Evolutionary conservation across 1,140 invertebrate species (phyloP), one percentile per base, ranked within the genome.

Genomic region (Zaprionus davidi): DNA sequence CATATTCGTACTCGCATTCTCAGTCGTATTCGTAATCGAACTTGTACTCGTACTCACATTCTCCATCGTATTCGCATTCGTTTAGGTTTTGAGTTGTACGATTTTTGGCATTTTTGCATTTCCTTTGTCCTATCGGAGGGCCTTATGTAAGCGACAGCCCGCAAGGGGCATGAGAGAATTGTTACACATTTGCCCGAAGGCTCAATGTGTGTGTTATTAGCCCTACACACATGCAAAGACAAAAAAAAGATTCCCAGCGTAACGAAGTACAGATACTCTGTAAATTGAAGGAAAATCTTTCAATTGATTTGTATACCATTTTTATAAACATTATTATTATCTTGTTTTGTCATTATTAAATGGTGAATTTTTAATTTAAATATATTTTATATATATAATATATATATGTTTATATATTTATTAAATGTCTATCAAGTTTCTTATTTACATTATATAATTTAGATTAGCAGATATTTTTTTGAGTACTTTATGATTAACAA

Each of bases 91-190:
- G 87, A 90, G 82, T 81, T 91, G 80, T 90, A 82, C 87, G 82
- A 90, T 90, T 90, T 90, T 90, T 86, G 87, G 86, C 86, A 90
- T 90, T 90, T 90, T 90, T 85, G 76, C 79, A 85, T 90, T 86
- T 86, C 76, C 82, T 90, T 90, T 90, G 85, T 90, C 76, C 82
- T 85, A 77, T 79, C 79, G 63, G 68, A 55, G 63, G 77, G 55
- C 59, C 85, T 82, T 85, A 85, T 90, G 82, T 90, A 90, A 90
- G 83, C 73, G 49, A 76, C 60, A 72, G 59, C 63, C 63, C 70
- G 78, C 77, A 70, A 74, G 71, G 31, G 79, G 78, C 76, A 73
- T 63, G 79, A 82, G 79, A 82, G 85, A 77, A 81, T 76, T 90
- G 85, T 90, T 85, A 90, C 85, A 90, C 78, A 82, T 88, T 84